A percentile compares a stretch with the other conserved stretches of the same genome.
Conservation (phyloP, 2,888 invertebrate genomes). For the Eulithis testata region DNA sequence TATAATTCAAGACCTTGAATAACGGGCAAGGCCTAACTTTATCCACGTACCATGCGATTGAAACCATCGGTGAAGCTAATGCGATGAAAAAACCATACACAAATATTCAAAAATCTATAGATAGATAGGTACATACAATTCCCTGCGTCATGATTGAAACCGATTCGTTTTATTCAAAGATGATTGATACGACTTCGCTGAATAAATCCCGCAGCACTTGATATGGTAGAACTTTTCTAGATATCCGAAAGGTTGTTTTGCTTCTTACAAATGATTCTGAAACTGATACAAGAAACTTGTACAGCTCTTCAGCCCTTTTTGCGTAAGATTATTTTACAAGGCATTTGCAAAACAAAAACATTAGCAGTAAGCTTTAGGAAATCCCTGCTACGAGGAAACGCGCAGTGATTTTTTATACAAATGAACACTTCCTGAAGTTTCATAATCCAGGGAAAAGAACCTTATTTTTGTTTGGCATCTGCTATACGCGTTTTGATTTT, state of each 20-base stretch:
- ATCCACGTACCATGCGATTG: too few relatives aligned
- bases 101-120: background rate
- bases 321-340: conserved; percentile 5
- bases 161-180: background rate
- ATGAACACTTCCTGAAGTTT: background rate
- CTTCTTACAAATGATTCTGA: background rate
- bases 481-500: too few relatives aligned
- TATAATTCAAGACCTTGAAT: too few relatives aligned
- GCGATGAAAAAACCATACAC: too few relatives aligned
- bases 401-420: conserved; percentile 2
- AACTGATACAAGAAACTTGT: background rate
- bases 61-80: too few relatives aligned
- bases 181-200: background rate
- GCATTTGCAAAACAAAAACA: conserved; percentile 4
- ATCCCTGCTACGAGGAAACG: background rate
- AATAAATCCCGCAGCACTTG: background rate
- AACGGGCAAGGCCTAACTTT: too few relatives aligned
- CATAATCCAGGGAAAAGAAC: background rate
- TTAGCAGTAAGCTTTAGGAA: background rate
- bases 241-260: background rate
- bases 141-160: background rate
- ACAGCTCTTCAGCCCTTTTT: conserved; percentile 3
- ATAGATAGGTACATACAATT: background rate
- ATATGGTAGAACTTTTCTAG: too few relatives aligned
- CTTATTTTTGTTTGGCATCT: too few relatives aligned